Base-by-base conservation (phyloP, 1,140 invertebrate genomes). In the Drosophila insularis region DNA sequence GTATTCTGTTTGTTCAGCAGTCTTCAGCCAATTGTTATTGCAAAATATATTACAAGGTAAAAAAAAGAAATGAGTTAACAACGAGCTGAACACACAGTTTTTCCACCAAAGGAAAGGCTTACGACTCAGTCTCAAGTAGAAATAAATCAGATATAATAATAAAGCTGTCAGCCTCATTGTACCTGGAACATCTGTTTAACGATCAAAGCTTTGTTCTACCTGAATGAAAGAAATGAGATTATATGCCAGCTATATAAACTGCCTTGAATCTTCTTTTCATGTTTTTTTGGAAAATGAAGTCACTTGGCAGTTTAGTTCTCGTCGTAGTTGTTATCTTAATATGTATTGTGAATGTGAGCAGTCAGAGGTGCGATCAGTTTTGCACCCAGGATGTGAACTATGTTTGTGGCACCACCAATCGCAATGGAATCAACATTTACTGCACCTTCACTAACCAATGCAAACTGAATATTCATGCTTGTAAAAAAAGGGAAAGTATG, bases 391-490 rank as follows among this genome's bases (percentile, higher is more conserved):
- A 63, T 13, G 21, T 63, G 4, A 63, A 50, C 40, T 46, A 46
- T 27, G 60, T 63, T 5, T 63, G 60, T 50, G 60, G 60, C 8
- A 19, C 0, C 2, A 46, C 23, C 6, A 40, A 19, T 14, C 40
- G 60, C n/a, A 14, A 10, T 31, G 27, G 39, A 1, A 63, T 1
- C 17, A 31, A 1, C 5, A 63, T 63, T 19, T 17, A 2, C 5
- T 63, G 60, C 60, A 63, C 17, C 39, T 63, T 63, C 10, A 63
- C 39, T 5, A 63, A 63, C 40, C 32, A 63, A 19, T 63, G 60
- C n/a, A 19, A 63, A 14, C 19, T 63, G 43, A 13, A 50, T 17
- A 2, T 27, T 10, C 43, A 63, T 50, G 60, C 60, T 7, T 63
- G 60, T 8, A 1, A 0, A 3, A 63, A 46, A n/a, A 13, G 27